Percentiles rank a stretch among this genome's conserved stretches.
phyloP scores from a whole-genome alignment of 1,140 invertebrate species.

The Scaptomyza pallida region DNA sequence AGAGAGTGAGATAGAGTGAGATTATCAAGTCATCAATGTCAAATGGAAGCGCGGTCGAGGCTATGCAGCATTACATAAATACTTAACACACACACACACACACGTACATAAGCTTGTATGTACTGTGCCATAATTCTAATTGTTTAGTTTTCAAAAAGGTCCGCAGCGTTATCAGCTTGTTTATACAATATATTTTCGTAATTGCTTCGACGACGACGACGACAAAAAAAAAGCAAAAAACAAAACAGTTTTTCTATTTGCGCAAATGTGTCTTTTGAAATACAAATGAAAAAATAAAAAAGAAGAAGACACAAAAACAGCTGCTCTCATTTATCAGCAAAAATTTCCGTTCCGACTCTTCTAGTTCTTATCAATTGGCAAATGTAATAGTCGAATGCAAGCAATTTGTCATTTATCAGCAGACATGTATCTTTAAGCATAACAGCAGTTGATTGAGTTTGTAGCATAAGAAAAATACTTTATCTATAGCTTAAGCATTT shows the following conservation, averaged over 20 bases:
- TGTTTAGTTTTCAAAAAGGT: conserved; percentile 51
- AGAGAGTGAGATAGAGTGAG: too few relatives aligned
- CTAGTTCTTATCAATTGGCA: conserved; percentile 48
- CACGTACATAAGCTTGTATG: too few relatives aligned
- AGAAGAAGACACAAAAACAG: conserved; percentile 13
- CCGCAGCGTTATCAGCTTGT: conserved; percentile 54
- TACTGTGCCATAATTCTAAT: conserved; percentile 39
- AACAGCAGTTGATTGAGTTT: too few relatives aligned
- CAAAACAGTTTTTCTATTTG: conserved; percentile 45
- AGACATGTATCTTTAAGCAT: conserved; percentile 17
- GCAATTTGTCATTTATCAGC: conserved; percentile 46
- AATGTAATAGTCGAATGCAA: conserved; percentile 44
- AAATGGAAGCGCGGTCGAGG: conserved; percentile 27
- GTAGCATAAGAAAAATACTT: background rate
- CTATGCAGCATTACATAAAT: conserved; percentile 38
- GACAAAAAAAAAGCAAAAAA: too few relatives aligned
- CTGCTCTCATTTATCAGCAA: conserved; percentile 31
- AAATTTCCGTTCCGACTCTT: conserved; percentile 9
- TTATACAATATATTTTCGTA: conserved; percentile 55
- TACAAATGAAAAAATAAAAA: conserved; percentile 10
- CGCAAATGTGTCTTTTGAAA: conserved; percentile 31
- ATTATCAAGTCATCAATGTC: conserved; percentile 46
- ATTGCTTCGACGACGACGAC: conserved; percentile 30
- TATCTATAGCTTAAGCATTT: background rate
- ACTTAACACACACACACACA: background rate